phyloP scores from a whole-genome alignment of 2,888 invertebrate species.

The Sialis lutaria region DNA sequence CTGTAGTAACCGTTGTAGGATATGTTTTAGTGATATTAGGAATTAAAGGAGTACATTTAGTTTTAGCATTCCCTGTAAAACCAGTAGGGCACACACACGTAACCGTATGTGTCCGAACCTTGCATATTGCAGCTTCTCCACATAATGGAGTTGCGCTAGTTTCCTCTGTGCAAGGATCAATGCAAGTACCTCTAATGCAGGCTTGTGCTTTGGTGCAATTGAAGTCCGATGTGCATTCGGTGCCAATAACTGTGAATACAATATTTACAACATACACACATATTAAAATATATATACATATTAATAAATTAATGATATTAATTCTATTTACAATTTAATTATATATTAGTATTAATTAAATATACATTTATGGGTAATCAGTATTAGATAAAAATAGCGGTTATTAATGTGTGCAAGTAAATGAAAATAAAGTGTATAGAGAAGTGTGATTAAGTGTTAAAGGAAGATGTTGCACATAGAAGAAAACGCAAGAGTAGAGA shows the following conservation, averaged over 20 bases:
- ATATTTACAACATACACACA: conserved; percentile 10
- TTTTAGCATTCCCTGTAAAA: conserved; percentile 32
- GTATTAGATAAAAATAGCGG: no score
- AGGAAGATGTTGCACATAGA: background rate
- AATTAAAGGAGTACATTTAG: conserved; percentile 24
- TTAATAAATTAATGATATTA: background rate
- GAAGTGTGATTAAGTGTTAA: conserved; percentile 1
- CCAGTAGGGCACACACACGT: conserved; percentile 27
- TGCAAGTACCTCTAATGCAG: conserved; percentile 32
- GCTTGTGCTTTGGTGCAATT: conserved; percentile 32
- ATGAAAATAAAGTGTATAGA: background rate
- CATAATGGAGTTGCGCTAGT: conserved; percentile 28
- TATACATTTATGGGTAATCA: no score
- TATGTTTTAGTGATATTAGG: background rate
- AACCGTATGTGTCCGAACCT: conserved; percentile 29
- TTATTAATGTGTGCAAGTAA: background rate
- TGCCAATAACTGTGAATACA: conserved; percentile 26
- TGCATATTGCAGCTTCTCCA: conserved; percentile 30
- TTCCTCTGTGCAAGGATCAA: conserved; percentile 30
- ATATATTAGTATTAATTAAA: no score
- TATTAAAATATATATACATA: background rate
- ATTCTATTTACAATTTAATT: no score
- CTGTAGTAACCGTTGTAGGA: conserved; percentile 1
- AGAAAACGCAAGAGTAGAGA: background rate
- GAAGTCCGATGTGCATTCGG: conserved; percentile 31